phyloP scores from a whole-genome alignment of 2,797 vertebrate species.

The Mycteria americana region DNA sequence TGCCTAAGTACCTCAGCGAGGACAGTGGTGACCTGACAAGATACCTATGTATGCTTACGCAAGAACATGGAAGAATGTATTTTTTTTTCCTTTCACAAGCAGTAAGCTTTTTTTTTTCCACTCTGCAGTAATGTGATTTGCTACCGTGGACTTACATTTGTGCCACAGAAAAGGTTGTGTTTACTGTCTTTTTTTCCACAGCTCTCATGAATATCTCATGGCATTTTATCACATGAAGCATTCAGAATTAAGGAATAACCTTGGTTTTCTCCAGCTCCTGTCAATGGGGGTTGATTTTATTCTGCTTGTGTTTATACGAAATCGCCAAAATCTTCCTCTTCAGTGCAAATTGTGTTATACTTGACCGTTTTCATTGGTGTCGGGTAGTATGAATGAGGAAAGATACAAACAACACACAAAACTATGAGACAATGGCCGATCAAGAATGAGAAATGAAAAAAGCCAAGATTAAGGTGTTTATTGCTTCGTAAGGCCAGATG shows the following conservation, averaged over 20 bases:
- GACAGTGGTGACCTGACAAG: not conserved
- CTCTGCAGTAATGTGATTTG: not conserved
- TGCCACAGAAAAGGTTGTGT: not conserved
- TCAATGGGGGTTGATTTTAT: not conserved
- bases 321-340: not conserved
- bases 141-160: not conserved
- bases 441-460: not conserved
- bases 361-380: not conserved
- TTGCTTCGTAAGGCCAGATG: not conserved
- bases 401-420: not conserved
- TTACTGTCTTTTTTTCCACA: not conserved
- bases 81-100: not conserved
- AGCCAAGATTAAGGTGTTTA: not conserved
- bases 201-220: not conserved
- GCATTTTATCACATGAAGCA: not conserved
- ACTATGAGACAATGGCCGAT: not conserved
- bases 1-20: not conserved
- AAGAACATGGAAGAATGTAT: accelerated
- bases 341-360: not conserved
- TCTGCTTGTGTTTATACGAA: not conserved
- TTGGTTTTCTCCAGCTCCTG: not conserved
- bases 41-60: accelerated
- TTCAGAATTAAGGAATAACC: not conserved
- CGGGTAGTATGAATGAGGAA: not conserved
- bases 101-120: too few species aligned